A percentile compares a stretch with the other conserved stretches of the same genome.
These are phyloP conservation scores for Leptopilina drosophilae DNA, from an alignment of 2,888 invertebrate genomes.

Conservation along the genomic window DNA sequence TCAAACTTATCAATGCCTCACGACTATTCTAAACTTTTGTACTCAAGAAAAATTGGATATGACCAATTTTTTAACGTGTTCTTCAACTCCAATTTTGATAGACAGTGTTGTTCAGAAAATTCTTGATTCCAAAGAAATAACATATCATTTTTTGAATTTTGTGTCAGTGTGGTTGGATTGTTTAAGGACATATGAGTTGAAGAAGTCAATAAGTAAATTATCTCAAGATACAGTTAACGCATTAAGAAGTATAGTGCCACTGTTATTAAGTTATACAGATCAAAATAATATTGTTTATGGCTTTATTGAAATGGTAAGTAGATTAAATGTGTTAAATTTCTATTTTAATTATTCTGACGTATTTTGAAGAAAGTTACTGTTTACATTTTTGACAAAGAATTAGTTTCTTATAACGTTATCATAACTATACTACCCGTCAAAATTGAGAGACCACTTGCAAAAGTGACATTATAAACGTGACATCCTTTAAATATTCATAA, in stretches of 20 bases:
- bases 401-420: too few relatives aligned
- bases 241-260: too few relatives aligned
- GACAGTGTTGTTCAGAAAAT: background rate
- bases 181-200: background rate
- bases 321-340: background rate
- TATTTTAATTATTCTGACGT: too few relatives aligned
- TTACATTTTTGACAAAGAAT: too few relatives aligned
- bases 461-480: too few relatives aligned
- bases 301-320: constrained; percentile 25
- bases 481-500: too few relatives aligned
- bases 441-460: too few relatives aligned
- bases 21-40: background rate
- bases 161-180: background rate
- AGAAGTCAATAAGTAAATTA: background rate
- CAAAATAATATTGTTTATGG: background rate
- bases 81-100: constrained; percentile 8
- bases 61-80: constrained; percentile 3
- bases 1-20: constrained; percentile 22
- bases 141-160: constrained; percentile 18
- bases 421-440: too few relatives aligned
- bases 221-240: too few relatives aligned
- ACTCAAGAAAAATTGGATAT: constrained; percentile 1
- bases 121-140: background rate
- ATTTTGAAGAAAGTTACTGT: too few relatives aligned
- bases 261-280: background rate